phyloP scores from a whole-genome alignment of 2,113 vertebrate species.

The Fulmarus glacialis region DNA sequence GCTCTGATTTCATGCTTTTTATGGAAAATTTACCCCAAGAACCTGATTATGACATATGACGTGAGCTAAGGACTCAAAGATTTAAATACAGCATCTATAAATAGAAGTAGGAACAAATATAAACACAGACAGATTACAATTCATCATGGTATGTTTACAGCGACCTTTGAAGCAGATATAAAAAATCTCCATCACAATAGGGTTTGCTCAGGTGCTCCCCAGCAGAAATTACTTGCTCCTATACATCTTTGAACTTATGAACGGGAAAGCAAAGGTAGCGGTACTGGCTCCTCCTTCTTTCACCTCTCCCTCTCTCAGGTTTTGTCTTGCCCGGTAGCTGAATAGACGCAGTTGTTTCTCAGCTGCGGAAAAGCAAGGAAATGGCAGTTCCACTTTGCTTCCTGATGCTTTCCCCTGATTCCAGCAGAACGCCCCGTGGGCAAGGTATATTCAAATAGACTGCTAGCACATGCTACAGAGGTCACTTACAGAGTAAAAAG shows the following conservation, averaged over 20 bases:
- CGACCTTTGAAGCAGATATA: not conserved
- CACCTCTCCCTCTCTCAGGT: not conserved
- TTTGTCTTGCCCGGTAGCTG: not conserved
- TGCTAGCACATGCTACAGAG: not conserved
- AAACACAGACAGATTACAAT: not conserved
- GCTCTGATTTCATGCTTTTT: not conserved
- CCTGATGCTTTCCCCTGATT: not conserved
- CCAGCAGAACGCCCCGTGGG: not conserved
- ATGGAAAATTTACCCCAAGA: not conserved
- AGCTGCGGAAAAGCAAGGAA: not conserved
- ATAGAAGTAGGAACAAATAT: not conserved
- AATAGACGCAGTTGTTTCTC: not conserved
- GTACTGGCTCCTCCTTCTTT: not conserved
- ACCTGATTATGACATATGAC: not conserved
- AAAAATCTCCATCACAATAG: not conserved
- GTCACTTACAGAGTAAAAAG: slow-evolving; percentile 5
- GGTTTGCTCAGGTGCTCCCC: not conserved
- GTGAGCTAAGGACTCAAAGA: not conserved
- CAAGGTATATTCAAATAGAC: not conserved
- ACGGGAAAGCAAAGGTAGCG: slow-evolving; percentile 21
- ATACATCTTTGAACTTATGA: not conserved
- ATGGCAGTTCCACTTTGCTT: not conserved
- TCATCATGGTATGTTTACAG: not conserved
- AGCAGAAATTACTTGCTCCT: not conserved
- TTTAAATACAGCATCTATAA: not conserved